Evolutionary conservation across 1,140 invertebrate genomes (phyloP), one percentile per base, ranked within the genome.

Genomic region (Musca vetustissima): DNA sequence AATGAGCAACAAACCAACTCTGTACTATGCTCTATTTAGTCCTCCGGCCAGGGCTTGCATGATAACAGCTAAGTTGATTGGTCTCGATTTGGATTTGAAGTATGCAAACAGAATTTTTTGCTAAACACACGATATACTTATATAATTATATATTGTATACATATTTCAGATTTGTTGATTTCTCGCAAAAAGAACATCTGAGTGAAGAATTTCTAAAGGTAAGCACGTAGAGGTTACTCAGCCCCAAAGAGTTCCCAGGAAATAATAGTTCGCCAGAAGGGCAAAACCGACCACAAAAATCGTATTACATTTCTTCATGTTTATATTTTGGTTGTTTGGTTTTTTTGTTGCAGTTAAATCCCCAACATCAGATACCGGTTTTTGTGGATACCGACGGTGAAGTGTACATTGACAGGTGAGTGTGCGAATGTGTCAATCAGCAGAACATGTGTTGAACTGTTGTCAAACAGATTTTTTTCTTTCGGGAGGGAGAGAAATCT

Each of bases 351-450:
- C 65, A 87, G 88, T 83, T 91, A 8, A 89, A 89, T 83, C 87
- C 87, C 8, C 85, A 87, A 68, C 89, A 90, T 69, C 86, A 85
- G 1, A 82, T 91, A 70, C 90, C 90, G 1, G 87, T 88, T 6
- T 83, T 91, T 6, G 85, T 89, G 68, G 90, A 91, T 73, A 84
- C 86, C 64, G 85, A 88, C 71, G 88, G 88, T 36, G 87, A 91
- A 67, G 78, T 86, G 61, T 73, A 91, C 59, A 85, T 80, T 50
- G 87, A 88, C 74, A 87, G 86, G 87, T 85, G 73, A 68, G 25
- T 55, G 28, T 48, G 14, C 32, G 24, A n/a, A 47, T 22, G 9
- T 11, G 36, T 13, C 6, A 52, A 1, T 52, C 11, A 28, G 13
- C 11, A 28, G 13, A 25, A n/a, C n/a, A 17, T 49, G 19, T 24